phyloP scores from a whole-genome alignment of 1,140 invertebrate genomes.

The Metopolophium dirhodum region DNA sequence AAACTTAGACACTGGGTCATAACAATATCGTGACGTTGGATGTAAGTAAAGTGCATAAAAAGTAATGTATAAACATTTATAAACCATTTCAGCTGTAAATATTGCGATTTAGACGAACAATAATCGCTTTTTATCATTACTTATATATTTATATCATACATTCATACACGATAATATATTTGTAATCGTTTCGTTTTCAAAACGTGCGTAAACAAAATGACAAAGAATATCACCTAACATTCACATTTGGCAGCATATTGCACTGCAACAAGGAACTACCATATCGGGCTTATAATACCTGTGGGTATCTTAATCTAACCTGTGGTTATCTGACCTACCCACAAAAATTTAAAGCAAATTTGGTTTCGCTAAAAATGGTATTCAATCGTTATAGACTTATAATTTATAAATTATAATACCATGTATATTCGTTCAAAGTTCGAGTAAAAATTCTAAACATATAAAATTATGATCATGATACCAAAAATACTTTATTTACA shows the following conservation, averaged over 20 bases:
- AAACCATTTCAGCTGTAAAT: background rate
- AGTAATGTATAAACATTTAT: background rate
- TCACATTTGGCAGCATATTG: background rate
- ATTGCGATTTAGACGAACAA: background rate
- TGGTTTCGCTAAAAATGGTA: background rate
- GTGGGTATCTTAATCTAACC: background rate
- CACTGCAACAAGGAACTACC: background rate
- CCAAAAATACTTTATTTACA: background rate
- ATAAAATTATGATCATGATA: background rate
- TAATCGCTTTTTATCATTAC: background rate
- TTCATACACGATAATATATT: background rate
- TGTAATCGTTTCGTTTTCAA: background rate
- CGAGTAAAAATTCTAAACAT: background rate
- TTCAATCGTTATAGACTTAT: background rate
- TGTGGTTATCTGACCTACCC: too few relatives aligned
- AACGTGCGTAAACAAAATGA: background rate
- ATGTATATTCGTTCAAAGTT: background rate
- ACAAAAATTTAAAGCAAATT: background rate
- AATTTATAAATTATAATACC: background rate
- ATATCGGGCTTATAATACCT: background rate
- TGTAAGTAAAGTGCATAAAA: background rate
- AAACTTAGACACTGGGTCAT: background rate
- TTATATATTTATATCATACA: background rate
- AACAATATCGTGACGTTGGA: background rate
- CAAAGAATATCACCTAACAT: background rate